phyloP scores from a whole-genome alignment of 92 coral and sea anemone species.

The Ricordea florida region DNA sequence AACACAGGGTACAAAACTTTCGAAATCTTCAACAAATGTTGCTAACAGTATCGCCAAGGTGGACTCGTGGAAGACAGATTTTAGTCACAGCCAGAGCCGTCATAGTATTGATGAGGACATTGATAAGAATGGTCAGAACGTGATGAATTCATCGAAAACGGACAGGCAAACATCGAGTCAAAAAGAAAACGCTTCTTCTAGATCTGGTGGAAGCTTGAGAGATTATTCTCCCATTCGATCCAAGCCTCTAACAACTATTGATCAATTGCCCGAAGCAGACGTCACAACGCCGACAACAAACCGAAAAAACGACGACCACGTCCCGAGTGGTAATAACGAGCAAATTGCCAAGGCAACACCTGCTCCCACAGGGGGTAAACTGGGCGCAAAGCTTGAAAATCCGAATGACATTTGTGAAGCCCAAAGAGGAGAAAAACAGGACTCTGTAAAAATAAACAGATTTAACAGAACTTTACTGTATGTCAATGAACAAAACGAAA shows the following conservation, averaged over 20 bases:
- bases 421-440: conserved; percentile 35
- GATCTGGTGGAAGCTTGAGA: conserved; percentile 36
- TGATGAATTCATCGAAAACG: background rate
- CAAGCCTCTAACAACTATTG: background rate
- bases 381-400: background rate
- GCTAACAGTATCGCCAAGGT: conserved; percentile 41
- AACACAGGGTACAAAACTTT: background rate
- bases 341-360: background rate
- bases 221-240: conserved; percentile 86
- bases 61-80: conserved; percentile 44
- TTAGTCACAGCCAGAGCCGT: conserved; percentile 5
- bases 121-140: background rate
- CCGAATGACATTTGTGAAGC: background rate
- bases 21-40: conserved; percentile 9
- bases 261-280: background rate
- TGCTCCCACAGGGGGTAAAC: background rate
- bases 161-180: background rate
- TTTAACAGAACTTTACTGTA: conserved; percentile 76
- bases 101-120: conserved; percentile 13
- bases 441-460: conserved; percentile 55
- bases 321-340: background rate
- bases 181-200: background rate
- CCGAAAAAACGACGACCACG: background rate
- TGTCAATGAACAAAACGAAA: conserved; percentile 77
- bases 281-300: background rate